Base-by-base conservation (phyloP, 2,113 vertebrate genomes). In the Pimephales promelas region DNA sequence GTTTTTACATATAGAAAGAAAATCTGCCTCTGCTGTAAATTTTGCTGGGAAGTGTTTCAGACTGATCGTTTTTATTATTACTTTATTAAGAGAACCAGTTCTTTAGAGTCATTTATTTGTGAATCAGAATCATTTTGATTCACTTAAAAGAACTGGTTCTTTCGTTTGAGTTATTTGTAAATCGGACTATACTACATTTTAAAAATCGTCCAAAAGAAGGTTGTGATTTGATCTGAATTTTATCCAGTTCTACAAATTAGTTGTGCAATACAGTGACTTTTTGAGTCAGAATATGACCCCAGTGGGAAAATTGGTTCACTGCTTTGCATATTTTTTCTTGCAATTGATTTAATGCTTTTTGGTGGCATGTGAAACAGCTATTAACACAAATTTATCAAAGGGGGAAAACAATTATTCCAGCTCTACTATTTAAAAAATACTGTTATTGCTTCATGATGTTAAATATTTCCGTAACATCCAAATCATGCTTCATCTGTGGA, bases 271-370 rank as follows among this genome's bases (percentile, higher is more conserved):
- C 18, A 40, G 40, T 40, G 40, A 40, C 40, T 16, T 68, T n/a
- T 77, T 18, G 75, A 81, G 40, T 88, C 81, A 83, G 74, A 88
- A 88, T 88, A 71, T 86, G 80, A 43, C 26, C 57, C 64, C 49
- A 47, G 57, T 66, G 52, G 34, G 45, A 87, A 49, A 73, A 71
- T 52, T 59, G 20, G n/a, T 45, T 77, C 43, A 16, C 8, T 16
- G 6, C 0, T 36, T 36, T 6, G 20, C 8, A n/a, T 31, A 26
- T 7, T 24, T 31, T 68, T 66, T 31, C 8, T 59, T 31, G 66
- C 66, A 79, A 22, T 57, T 74, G 22, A 77, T 62, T 52, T 61
- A 70, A 73, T 47, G 52, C 52, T 83, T 68, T 77, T 18, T 83
- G 81, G 36, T 70, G 62, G 59, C 73, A 68, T 82, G 74, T 68